These are phyloP conservation scores for Gonioctena quinquepunctata DNA, from an alignment of 1,140 invertebrate genomes.

Conservation along the genomic window DNA sequence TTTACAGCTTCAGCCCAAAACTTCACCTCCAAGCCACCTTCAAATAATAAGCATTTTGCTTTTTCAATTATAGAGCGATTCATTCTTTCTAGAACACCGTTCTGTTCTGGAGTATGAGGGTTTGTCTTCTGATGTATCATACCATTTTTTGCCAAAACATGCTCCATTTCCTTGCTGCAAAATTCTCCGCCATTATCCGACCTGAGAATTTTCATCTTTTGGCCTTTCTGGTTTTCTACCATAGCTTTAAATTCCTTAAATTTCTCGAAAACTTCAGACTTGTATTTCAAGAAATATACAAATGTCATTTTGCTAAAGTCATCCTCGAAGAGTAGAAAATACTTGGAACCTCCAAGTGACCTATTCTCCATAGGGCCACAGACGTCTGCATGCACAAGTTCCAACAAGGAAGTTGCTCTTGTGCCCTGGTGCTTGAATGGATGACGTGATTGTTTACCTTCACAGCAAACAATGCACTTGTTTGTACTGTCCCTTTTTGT, in stretches of 20 bases:
- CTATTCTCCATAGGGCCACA: constrained; percentile 23
- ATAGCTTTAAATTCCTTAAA: constrained; percentile 26
- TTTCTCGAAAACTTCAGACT: constrained; percentile 9
- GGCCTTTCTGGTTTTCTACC: constrained; percentile 18
- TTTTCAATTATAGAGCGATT: constrained; percentile 54
- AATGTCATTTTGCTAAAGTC: constrained; percentile 20
- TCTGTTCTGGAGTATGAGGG: constrained; percentile 53
- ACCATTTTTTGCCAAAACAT: constrained; percentile 39
- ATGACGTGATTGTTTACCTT: constrained; percentile 45
- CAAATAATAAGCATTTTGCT: constrained; percentile 51
- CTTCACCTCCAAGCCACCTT: constrained; percentile 38
- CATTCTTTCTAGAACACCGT: constrained; percentile 54
- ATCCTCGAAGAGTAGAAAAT: constrained; percentile 26
- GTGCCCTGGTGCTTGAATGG: constrained; percentile 35
- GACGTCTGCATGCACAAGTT: constrained; percentile 42
- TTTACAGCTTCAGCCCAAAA: constrained; percentile 29
- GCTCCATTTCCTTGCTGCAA: constrained; percentile 37
- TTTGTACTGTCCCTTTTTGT: constrained; percentile 7
- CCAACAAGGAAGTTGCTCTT: constrained; percentile 32
- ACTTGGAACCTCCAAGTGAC: constrained; percentile 24
- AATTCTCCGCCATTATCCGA: constrained; percentile 41
- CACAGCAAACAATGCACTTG: constrained; percentile 42
- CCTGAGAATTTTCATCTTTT: constrained; percentile 13
- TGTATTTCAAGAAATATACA: constrained; percentile 26
- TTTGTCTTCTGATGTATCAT: constrained; percentile 50